Evolutionary conservation across 2,113 vertebrate genomes (phyloP), one percentile per base, ranked within the genome.

Genomic region (Paramormyrops kingsleyae): DNA sequence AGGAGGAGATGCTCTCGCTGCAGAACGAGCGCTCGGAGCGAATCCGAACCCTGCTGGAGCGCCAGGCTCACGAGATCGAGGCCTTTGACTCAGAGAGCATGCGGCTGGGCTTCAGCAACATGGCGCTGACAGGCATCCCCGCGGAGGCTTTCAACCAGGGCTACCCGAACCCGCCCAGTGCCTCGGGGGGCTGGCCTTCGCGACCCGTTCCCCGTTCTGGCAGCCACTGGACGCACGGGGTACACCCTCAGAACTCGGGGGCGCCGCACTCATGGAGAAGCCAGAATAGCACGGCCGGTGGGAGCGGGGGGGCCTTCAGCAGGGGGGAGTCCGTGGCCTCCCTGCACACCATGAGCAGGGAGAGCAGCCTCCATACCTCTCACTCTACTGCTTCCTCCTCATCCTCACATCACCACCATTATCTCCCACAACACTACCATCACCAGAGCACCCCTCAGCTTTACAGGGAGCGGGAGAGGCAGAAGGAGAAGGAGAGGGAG

Each of bases 1-100:
- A 98, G 93, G 97, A 98, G 92, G 97, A 98, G 94, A 97, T 98
- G 97, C 92, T 98, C 91, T 95, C 97, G 31, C 95, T 98, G 92
- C 97, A 98, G 94, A 98, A 96, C 0, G 97, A 98, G 93, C 97
- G 97, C 49, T 98, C 97, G 0, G 97, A 98, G 90, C 95, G 97
- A 10, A 98, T 98, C 94, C 95, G 97, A 83, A 96, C 96, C 86
- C 96, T 98, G 90, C 94, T 98, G 53, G 97, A 98, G 93, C 95
- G 97, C 12, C 97, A 98, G 95, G 97, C 97, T 89, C 95, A 96
- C 9, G 97, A 98, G 94, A 98, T 98, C 0, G 97, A 98, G 94
- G 88, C 96, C 90, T 98, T 98, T 10, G 97, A 98, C 94, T 97
- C 97, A 0, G 97, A 98, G 94, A 98, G 97, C 91, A 94, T 98